These are phyloP conservation scores for Clarias platycephalus DNA, from an alignment of 2,797 vertebrate species.

Conservation along the genomic window DNA sequence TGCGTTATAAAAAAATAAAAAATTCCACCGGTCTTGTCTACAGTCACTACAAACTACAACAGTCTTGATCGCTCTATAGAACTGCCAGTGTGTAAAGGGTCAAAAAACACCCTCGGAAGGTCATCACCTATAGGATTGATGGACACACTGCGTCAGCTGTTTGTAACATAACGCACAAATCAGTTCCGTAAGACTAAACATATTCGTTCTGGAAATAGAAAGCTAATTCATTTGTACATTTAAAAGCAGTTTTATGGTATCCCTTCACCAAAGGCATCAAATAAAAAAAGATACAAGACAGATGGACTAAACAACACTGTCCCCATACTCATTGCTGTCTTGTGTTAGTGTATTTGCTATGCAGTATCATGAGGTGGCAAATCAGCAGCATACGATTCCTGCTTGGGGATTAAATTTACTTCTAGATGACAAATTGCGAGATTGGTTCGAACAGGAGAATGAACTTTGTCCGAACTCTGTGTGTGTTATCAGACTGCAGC, in stretches of 20 bases:
- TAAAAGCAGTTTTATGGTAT: neutral
- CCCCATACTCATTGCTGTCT: no score
- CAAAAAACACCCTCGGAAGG: neutral
- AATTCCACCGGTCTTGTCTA: neutral
- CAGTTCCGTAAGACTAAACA: neutral
- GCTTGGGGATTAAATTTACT: neutral
- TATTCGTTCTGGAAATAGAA: neutral
- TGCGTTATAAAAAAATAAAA: no score
- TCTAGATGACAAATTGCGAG: neutral
- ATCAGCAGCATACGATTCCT: neutral
- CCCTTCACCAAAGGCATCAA: neutral
- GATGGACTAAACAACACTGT: neutral
- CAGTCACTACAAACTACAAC: neutral
- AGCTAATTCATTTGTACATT: neutral
- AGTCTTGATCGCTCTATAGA: neutral
- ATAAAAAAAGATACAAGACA: neutral
- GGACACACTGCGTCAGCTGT: neutral
- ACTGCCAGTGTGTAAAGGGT: neutral
- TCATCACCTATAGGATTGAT: neutral
- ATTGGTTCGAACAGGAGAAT: neutral
- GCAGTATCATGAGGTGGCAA: neutral
- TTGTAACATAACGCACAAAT: neutral
- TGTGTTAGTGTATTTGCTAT: constrained; percentile 1
- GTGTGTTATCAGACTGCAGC: constrained; percentile 15
- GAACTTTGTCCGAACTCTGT: constrained; percentile 28